Evolutionary conservation across 1,140 invertebrate genomes (phyloP), one percentile per base, ranked within the genome.

Genomic region (Cataglyphis hispanica): DNA sequence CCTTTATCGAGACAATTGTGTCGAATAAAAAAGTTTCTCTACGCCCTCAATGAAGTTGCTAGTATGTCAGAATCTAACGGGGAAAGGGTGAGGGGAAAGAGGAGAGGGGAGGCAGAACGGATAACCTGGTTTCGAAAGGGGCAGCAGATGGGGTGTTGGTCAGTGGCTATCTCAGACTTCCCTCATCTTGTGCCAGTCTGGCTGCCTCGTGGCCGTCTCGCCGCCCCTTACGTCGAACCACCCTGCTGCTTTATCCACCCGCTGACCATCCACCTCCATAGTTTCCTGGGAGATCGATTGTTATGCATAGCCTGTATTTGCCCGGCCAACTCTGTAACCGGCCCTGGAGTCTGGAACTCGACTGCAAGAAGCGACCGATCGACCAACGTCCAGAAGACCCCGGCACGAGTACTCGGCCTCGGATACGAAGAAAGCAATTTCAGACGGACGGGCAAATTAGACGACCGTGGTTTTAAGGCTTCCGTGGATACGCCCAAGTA

Each of bases 301-400:
- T 95, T 95, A 95, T 95, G 94, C 95, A 95, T 95, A 95, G 95
- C 94, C 93, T 94, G 94, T 95, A 95, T 95, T 95, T 95, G 94
- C 94, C 93, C 93, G 92, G 89, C 90, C 88, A 89, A 84, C 87
- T 89, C 87, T 86, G 86, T 87, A 89, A 86, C 88, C 88, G 84
- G 87, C 90, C 66, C 77, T 61, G 74, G 76, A 90, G 88, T 89
- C 87, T 89, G 85, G 88, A 89, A 76, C 90, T 85, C 85, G 70
- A 85, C 90, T 85, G 88, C 88, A 90, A 90, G 91, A 89, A 92
- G 89, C 90, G 90, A 90, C 85, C 89, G 89, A 90, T 90, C 90
- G 91, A 90, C 89, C 89, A 90, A 64, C 86, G 86, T 86, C 88
- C 89, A 90, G 89, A 91, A 90, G 89, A 88, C 89, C 84, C 40